Base-by-base conservation (phyloP, 2,113 vertebrate genomes). In the Diphyllodes magnificus region DNA sequence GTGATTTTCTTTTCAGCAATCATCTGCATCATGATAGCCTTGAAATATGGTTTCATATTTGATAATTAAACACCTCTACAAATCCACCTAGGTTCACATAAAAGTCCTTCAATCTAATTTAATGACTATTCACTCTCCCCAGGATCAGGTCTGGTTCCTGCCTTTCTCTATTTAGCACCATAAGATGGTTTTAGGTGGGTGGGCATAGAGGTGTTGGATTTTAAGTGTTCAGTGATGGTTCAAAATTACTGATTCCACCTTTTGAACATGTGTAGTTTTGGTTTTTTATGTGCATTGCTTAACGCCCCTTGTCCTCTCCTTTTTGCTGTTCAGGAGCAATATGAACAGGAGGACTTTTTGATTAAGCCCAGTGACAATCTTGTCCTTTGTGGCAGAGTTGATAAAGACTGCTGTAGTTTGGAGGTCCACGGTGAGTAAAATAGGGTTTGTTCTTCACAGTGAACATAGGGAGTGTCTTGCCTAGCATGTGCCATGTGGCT, bases 291-390 rank as follows among this genome's bases (percentile, higher is more conserved):
- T 71, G 64, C 56, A 47, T 82, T 86, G 14, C 39, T 76, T 56
- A 86, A 39, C 13, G 6, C n/a, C 30, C 1, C 1, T 50, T 78
- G 8, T 37, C 21, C 70, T 66, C 59, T 82, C 35, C 20, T 54
- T 76, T 44, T 76, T 84, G 22, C 59, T 90, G 14, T 90, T 42
- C 73, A 99, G 99, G 99, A 99, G n/a, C 99, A 99, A 15, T 99
- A 99, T 64, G 99, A 99, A 82, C 96, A 98, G 60, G 99, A 99
- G 15, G 99, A 99, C 92, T 99, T 99, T 86, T 93, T 99, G 89
- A 98, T 99, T 92, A 99, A 99, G 65, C 96, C 99, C 45, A 97
- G 54, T 63, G 99, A 99, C 96, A 99, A 99, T 83, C 98, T 99
- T 45, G 98, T 99, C 40, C 96, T 99, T 31, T 97, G 99, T 42